These are phyloP conservation scores for Prionace glauca DNA, from an alignment of 2,797 vertebrate genomes.

Conservation along the genomic window DNA sequence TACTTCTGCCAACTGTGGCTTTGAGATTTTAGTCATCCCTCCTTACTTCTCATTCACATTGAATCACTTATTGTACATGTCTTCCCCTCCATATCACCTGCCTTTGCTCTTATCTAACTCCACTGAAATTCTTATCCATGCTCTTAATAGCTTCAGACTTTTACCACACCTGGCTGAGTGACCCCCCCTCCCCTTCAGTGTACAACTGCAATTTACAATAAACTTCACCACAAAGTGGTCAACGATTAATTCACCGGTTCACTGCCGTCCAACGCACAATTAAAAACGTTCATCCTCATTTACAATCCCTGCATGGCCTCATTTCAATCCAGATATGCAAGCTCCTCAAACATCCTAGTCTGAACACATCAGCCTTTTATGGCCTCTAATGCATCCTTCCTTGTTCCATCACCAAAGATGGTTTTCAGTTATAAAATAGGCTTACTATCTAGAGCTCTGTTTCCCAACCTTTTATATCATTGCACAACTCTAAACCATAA, in stretches of 20 bases:
- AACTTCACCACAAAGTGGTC: neutral
- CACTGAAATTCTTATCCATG: neutral
- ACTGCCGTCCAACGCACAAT: neutral
- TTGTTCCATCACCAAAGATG: neutral
- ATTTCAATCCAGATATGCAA: neutral
- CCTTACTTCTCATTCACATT: neutral
- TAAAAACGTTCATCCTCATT: neutral
- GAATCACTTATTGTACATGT: neutral
- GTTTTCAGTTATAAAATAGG: neutral
- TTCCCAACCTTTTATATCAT: no score
- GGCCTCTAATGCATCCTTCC: neutral
- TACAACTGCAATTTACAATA: neutral
- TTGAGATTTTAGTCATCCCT: neutral
- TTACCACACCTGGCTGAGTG: neutral
- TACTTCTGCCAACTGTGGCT: neutral
- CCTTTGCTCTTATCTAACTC: neutral
- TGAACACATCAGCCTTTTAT: neutral
- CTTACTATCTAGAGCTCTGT: neutral
- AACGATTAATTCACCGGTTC: neutral
- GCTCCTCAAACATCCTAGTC: neutral
- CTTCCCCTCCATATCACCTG: neutral
- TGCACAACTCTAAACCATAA: no score
- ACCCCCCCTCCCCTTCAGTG: neutral
- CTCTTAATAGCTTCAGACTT: neutral
- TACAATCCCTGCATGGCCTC: neutral